Evolutionary conservation across 1,140 invertebrate genomes (phyloP).

Genomic region (Lordiphosa collinella): DNA sequence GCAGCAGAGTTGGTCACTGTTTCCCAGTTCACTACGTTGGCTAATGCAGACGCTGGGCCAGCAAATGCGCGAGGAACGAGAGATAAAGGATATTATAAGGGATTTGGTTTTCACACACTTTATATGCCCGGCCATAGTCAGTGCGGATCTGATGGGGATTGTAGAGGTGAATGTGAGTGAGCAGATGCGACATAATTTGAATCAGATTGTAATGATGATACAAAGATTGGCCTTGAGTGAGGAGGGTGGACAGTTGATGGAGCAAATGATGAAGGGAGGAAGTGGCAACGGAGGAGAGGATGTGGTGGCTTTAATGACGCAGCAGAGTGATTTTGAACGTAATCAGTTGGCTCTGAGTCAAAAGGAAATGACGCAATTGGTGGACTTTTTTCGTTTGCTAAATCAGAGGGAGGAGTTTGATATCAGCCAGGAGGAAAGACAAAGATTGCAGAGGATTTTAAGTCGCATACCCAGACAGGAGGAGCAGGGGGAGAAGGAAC

Average conservation of each 20-base stretch:
- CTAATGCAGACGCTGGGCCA: constrained; percentile 88
- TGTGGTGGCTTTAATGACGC: constrained; percentile 81
- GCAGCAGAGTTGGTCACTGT: constrained; percentile 92
- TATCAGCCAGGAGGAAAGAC: constrained; percentile 60
- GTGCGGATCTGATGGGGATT: constrained; percentile 97
- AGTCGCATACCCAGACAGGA: constrained; percentile 49
- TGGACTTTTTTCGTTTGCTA: constrained; percentile 80
- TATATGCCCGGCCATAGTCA: constrained; percentile 97
- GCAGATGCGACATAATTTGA: constrained; percentile 94
- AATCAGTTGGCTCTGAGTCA: constrained; percentile 86
- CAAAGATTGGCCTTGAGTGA: constrained; percentile 92
- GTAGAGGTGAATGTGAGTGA: constrained; percentile 95
- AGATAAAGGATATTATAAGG: constrained; percentile 90
- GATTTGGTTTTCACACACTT: constrained; percentile 97
- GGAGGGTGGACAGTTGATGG: constrained; percentile 89
- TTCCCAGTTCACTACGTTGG: constrained; percentile 92
- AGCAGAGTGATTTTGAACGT: constrained; percentile 83
- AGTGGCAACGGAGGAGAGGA: constrained; percentile 82
- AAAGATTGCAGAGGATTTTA: constrained; percentile 63
- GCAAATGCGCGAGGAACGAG: constrained; percentile 84
- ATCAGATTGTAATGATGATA: constrained; percentile 94
- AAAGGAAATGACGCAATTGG: constrained; percentile 83
- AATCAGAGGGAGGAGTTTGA: constrained; percentile 53
- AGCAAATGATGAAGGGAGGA: constrained; percentile 84
- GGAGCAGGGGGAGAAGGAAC: neutral